A percentile compares a stretch with the other conserved stretches of the same genome.
Conservation (phyloP, 2,888 invertebrate genomes). For the Sphaeridia pumilis region DNA sequence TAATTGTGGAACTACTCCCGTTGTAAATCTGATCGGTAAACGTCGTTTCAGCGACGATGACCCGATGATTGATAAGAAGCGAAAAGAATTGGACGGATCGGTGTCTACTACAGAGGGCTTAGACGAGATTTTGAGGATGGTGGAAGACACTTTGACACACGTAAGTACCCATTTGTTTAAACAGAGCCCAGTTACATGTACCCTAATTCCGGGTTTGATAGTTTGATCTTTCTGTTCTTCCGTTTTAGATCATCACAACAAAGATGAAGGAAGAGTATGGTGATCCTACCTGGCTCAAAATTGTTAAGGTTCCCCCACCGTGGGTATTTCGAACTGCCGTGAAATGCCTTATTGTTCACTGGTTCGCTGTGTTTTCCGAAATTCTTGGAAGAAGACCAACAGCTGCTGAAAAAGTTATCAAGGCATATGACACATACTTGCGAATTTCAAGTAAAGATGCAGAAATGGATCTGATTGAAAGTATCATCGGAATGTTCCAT, state of each 20-base stretch:
- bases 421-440: slow-evolving; percentile 3
- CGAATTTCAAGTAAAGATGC: not conserved
- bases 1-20: no score
- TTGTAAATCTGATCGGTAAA: no score
- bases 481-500: slow-evolving; percentile 17
- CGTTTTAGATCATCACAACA: slow-evolving; percentile 41
- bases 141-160: slow-evolving; percentile 6
- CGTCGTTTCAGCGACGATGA: no score
- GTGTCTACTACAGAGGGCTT: no score
- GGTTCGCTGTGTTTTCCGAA: slow-evolving; percentile 49
- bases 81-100: no score
- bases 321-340: slow-evolving; percentile 48
- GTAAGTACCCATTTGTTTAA: slow-evolving; percentile 7
- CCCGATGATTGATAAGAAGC: no score
- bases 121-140: not conserved
- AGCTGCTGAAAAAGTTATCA: slow-evolving; percentile 20
- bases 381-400: slow-evolving; percentile 20
- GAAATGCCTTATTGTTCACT: slow-evolving; percentile 48
- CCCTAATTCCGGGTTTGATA: no score
- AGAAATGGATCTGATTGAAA: slow-evolving; percentile 17
- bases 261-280: slow-evolving; percentile 50
- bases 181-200: no score
- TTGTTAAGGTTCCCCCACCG: slow-evolving; percentile 47
- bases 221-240: no score
- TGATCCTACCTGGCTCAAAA: slow-evolving; percentile 45